Conservation (phyloP, 2,888 invertebrate genomes). For the Tholera decimalis region DNA sequence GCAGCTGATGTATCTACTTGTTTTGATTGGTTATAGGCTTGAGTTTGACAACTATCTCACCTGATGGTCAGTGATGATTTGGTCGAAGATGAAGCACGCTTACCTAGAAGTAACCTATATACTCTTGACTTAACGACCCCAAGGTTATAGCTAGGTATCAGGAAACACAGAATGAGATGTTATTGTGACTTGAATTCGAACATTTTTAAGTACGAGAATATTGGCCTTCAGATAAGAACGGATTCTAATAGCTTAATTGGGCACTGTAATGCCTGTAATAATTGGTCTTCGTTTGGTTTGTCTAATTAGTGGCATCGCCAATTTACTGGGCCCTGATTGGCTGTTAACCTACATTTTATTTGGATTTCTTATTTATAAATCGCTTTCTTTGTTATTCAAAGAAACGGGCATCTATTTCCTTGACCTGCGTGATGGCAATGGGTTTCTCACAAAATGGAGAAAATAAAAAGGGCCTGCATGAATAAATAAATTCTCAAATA, state of each 20-base stretch:
- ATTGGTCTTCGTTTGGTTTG: conserved; percentile 57
- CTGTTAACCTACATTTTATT: conserved; percentile 52
- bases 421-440: background rate
- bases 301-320: conserved; percentile 52
- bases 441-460: background rate
- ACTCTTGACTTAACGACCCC: no score
- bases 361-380: conserved; percentile 28
- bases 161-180: no score
- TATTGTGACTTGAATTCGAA: no score
- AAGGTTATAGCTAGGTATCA: no score
- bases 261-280: conserved; percentile 51
- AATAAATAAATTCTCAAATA: background rate
- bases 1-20: no score
- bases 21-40: no score
- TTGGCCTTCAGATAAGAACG: conserved; percentile 2
- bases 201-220: no score
- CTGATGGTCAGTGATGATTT: no score
- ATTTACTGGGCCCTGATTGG: conserved; percentile 34
- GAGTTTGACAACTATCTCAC: no score
- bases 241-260: conserved; percentile 44
- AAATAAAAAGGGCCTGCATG: background rate
- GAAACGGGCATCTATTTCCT: background rate
- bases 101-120: no score
- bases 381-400: conserved; percentile 15
- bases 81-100: no score